Conservation (phyloP, 2,888 invertebrate species). For the Endomychus coccineus region DNA sequence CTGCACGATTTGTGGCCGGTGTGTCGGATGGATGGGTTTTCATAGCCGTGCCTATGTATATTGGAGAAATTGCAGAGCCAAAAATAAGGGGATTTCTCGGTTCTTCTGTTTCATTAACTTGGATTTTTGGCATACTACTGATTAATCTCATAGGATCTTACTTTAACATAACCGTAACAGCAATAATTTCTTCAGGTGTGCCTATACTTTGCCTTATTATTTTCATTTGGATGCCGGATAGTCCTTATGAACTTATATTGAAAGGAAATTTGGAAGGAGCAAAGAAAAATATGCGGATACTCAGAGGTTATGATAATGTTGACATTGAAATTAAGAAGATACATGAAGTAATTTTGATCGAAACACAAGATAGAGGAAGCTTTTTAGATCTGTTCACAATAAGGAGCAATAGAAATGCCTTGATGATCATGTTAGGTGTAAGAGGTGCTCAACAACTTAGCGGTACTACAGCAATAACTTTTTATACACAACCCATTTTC, state of each 20-base stretch:
- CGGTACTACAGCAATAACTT: conserved; percentile 54
- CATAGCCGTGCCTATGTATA: conserved; percentile 50
- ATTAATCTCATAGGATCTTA: conserved; percentile 45
- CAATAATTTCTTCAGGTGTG: conserved; percentile 44
- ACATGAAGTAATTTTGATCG: conserved; percentile 31
- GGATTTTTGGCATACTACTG: conserved; percentile 49
- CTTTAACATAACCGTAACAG: conserved; percentile 46
- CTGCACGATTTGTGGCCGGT: conserved; percentile 51
- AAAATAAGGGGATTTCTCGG: conserved; percentile 51
- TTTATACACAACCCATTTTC: conserved; percentile 51
- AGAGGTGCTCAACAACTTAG: conserved; percentile 49
- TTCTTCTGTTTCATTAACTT: conserved; percentile 49
- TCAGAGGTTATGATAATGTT: conserved; percentile 46
- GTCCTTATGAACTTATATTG: conserved; percentile 48
- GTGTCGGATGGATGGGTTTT: conserved; percentile 46
- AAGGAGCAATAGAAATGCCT: conserved; percentile 54
- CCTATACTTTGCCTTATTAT: conserved; percentile 44
- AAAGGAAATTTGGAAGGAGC: conserved; percentile 44
- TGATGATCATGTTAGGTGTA: conserved; percentile 54
- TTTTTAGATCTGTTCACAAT: conserved; percentile 51
- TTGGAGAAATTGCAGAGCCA: conserved; percentile 53
- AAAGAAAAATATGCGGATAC: conserved; percentile 42
- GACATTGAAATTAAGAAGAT: conserved; percentile 40
- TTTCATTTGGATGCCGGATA: conserved; percentile 52
- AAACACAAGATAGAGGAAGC: conserved; percentile 47